A percentile compares a stretch with the other conserved stretches of the same genome.
Evolutionary conservation across 2,888 invertebrate genomes (phyloP).

Genomic region (Melinopterus prodromus): DNA sequence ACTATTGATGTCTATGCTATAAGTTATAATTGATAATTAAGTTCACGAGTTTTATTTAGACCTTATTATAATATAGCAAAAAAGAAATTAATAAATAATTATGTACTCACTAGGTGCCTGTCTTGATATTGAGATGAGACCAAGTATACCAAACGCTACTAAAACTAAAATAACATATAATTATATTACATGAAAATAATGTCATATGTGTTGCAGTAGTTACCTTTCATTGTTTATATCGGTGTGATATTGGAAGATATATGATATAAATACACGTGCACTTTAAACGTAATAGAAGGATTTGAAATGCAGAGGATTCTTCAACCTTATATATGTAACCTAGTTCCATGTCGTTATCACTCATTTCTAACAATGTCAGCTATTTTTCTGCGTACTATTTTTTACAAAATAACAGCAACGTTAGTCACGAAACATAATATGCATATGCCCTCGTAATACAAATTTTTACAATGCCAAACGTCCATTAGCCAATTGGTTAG

Average conservation of each 20-base stretch:
- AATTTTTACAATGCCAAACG: background rate
- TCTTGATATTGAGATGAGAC: background rate
- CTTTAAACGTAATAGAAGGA: background rate
- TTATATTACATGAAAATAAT: background rate
- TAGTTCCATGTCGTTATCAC: conserved; percentile 16
- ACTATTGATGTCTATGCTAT: background rate
- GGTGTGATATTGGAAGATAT: background rate
- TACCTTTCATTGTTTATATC: background rate
- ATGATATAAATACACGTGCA: background rate
- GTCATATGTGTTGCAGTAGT: background rate
- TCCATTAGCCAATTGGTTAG: background rate
- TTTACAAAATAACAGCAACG: conserved; percentile 8
- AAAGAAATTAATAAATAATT: background rate
- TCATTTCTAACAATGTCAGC: conserved; percentile 17
- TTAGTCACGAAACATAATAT: conserved; percentile 10
- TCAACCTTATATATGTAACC: conserved; percentile 15
- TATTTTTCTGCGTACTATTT: conserved; percentile 6
- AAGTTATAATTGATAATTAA: conserved; percentile 1
- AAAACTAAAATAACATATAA: conserved; percentile 4
- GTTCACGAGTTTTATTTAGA: background rate
- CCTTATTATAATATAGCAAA: background rate
- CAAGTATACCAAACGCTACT: background rate
- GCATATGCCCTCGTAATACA: background rate
- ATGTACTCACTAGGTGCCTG: background rate
- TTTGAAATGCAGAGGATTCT: background rate